Evolutionary conservation across 2,888 invertebrate species (phyloP).

Genomic region (Chymomyza amoena): DNA sequence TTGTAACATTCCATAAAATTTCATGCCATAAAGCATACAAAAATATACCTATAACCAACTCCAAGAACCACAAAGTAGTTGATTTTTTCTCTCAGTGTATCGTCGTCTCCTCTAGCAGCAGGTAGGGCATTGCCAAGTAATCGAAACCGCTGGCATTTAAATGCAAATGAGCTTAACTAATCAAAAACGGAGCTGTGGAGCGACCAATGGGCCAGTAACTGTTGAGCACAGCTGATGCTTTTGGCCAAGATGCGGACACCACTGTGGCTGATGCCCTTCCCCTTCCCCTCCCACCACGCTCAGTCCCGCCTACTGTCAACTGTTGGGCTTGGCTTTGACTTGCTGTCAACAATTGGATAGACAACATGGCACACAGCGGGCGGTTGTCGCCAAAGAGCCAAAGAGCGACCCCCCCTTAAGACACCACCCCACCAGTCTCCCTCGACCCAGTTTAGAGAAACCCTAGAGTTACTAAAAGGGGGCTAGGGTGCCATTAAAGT

Average conservation of each 20-base stretch:
- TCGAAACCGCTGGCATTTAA: constrained; percentile 47
- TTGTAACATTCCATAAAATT: background rate
- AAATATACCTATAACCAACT: no score
- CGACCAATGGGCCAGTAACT: background rate
- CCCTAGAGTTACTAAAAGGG: background rate
- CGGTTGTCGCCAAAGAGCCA: background rate
- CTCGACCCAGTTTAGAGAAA: constrained; percentile 5
- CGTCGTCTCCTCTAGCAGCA: background rate
- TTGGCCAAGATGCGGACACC: constrained; percentile 25
- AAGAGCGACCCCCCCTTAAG: background rate
- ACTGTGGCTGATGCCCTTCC: no score
- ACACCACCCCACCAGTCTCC: background rate
- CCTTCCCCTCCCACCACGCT: no score
- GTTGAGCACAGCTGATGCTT: background rate
- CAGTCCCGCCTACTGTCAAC: background rate
- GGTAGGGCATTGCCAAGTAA: background rate
- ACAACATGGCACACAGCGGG: background rate
- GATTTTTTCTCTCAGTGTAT: background rate
- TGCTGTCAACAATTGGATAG: background rate
- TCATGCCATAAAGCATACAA: no score
- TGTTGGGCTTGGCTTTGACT: background rate
- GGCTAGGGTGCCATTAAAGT: constrained; percentile 21
- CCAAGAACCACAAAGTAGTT: no score
- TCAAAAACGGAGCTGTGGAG: constrained; percentile 60
- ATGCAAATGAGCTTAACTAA: constrained; percentile 64